Percentiles rank a stretch among this genome's conserved stretches.
phyloP scores from a whole-genome alignment of 2,797 vertebrate species.

The Falco novaeseelandiae region DNA sequence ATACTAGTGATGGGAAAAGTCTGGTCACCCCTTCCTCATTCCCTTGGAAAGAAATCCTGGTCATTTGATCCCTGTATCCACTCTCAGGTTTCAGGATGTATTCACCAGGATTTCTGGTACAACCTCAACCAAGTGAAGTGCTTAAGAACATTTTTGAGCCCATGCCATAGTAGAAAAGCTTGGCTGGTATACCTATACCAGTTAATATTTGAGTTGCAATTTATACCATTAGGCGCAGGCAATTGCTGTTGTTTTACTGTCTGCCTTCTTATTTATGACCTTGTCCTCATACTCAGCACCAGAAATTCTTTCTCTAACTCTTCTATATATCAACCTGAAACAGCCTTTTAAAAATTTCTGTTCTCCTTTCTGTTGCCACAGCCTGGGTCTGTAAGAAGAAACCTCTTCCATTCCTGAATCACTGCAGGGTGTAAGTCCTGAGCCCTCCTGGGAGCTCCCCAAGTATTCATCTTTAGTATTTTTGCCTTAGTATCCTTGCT shows the following conservation, averaged over 20 bases:
- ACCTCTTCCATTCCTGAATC: background rate
- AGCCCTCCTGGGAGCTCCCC: background rate
- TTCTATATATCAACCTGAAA: background rate
- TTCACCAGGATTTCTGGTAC: background rate
- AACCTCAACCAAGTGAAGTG: background rate
- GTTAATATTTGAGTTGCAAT: background rate
- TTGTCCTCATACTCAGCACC: background rate
- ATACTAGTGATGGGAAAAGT: background rate
- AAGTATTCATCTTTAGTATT: background rate
- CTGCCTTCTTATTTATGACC: conserved; percentile 12
- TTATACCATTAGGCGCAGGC: background rate
- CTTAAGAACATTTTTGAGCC: background rate
- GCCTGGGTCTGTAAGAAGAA: background rate
- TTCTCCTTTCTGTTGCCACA: background rate
- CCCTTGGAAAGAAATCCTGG: background rate
- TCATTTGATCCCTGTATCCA: background rate
- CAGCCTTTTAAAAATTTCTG: background rate
- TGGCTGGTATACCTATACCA: background rate
- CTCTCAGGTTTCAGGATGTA: background rate
- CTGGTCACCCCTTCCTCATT: fast-evolving
- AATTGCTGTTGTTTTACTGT: background rate
- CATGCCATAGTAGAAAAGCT: background rate
- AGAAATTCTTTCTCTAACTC: background rate
- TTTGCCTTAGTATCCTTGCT: background rate
- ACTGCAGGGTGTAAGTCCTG: background rate